Evolutionary conservation across 2,113 vertebrate species (phyloP).

Genomic region (Scolopax mira): DNA sequence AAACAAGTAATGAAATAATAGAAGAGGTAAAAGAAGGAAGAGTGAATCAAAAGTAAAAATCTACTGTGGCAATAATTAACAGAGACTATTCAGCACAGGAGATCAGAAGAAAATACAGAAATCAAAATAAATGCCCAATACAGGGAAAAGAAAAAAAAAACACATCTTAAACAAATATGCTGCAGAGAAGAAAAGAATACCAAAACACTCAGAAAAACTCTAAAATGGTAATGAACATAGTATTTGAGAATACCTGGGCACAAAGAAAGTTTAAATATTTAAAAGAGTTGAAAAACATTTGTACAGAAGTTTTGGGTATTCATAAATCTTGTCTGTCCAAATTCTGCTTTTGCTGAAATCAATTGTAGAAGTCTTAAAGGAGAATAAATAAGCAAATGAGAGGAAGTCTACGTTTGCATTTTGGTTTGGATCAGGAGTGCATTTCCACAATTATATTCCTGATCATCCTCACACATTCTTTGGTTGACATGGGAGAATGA

Average conservation of each 20-base stretch:
- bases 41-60: neutral
- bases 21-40: neutral
- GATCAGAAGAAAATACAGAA: neutral
- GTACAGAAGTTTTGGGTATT: neutral
- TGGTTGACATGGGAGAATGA: neutral
- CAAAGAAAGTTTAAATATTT: neutral
- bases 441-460: neutral
- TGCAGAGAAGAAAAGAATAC: neutral
- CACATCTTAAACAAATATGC: neutral
- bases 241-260: neutral
- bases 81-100: neutral
- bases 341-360: neutral
- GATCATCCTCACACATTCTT: neutral
- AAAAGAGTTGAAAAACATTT: neutral
- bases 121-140: neutral
- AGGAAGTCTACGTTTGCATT: neutral
- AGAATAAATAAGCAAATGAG: neutral
- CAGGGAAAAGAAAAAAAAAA: neutral
- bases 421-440: neutral
- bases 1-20: neutral
- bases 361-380: neutral
- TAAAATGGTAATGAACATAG: neutral
- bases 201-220: neutral
- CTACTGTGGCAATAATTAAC: neutral
- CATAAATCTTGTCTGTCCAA: neutral